Evolutionary conservation across 2,888 invertebrate species (phyloP).

Genomic region (Heliconius aoede): DNA sequence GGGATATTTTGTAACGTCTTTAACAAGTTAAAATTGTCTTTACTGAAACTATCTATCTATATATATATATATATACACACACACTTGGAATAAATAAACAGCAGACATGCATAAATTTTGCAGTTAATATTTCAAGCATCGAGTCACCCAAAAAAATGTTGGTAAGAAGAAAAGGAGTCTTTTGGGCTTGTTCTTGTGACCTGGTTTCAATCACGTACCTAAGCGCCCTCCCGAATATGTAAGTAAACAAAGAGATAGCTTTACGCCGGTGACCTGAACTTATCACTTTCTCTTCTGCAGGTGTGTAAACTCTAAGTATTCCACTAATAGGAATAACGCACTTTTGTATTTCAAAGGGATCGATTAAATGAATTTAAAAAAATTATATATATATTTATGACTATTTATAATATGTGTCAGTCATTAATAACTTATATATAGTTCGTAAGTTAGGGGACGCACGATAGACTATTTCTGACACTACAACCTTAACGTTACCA

Average conservation of each 20-base stretch:
- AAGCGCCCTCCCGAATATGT: constrained; percentile 40
- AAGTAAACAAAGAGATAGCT: constrained; percentile 50
- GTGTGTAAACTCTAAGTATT: constrained; percentile 7
- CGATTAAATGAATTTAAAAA: not conserved
- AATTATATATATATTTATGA: constrained; percentile 22
- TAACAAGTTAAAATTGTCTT: not conserved
- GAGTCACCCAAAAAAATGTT: not conserved
- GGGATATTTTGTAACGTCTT: constrained; percentile 59
- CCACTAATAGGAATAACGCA: constrained; percentile 19
- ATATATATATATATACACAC: too few species aligned
- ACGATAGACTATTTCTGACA: constrained; percentile 61
- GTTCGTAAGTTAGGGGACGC: constrained; percentile 69
- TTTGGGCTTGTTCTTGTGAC: constrained; percentile 59
- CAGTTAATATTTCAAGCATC: not conserved
- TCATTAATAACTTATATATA: constrained; percentile 52
- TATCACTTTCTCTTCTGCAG: constrained; percentile 58
- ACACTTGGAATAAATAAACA: constrained; percentile 9
- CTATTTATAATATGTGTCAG: constrained; percentile 27
- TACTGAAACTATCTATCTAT: not conserved
- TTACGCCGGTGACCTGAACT: constrained; percentile 60
- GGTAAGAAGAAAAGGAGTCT: constrained; percentile 49
- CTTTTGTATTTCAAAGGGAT: not conserved
- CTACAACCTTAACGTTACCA: constrained; percentile 52
- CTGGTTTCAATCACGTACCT: constrained; percentile 67
- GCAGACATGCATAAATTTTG: not conserved